Conservation (phyloP, 2,113 vertebrate species). For the Melierax canorus region DNA sequence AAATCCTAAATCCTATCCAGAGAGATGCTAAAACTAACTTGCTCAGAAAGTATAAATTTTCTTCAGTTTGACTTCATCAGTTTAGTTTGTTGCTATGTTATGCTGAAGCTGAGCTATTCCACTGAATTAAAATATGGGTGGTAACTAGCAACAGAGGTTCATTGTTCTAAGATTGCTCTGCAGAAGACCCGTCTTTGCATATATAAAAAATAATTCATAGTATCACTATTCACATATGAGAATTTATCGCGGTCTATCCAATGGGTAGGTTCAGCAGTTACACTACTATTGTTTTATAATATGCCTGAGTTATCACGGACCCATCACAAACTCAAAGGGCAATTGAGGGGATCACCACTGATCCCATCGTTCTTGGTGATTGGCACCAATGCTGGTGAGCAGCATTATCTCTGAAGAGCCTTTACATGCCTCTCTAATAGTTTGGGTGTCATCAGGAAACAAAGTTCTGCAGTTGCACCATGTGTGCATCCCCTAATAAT, state of each 20-base stretch:
- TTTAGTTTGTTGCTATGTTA: background rate
- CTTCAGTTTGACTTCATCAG: background rate
- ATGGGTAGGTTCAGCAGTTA: background rate
- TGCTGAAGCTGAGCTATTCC: background rate
- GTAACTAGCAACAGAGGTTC: background rate
- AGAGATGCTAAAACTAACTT: background rate
- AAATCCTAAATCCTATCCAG: background rate
- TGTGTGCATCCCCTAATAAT: background rate
- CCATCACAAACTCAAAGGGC: background rate
- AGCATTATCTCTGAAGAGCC: background rate
- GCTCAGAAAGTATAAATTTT: background rate
- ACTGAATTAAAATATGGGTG: background rate
- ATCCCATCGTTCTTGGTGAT: background rate
- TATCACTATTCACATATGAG: background rate
- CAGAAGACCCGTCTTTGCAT: background rate
- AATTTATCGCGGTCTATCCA: background rate
- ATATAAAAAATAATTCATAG: background rate
- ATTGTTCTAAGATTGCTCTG: background rate
- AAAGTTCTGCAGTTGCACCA: background rate
- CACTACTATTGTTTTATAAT: background rate
- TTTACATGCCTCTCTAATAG: background rate
- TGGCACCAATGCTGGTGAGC: background rate
- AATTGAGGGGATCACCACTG: background rate
- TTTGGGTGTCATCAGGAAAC: background rate
- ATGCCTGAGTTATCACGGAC: background rate